Evolutionary conservation across 2,888 invertebrate genomes (phyloP).

Genomic region (Lottia scabra): DNA sequence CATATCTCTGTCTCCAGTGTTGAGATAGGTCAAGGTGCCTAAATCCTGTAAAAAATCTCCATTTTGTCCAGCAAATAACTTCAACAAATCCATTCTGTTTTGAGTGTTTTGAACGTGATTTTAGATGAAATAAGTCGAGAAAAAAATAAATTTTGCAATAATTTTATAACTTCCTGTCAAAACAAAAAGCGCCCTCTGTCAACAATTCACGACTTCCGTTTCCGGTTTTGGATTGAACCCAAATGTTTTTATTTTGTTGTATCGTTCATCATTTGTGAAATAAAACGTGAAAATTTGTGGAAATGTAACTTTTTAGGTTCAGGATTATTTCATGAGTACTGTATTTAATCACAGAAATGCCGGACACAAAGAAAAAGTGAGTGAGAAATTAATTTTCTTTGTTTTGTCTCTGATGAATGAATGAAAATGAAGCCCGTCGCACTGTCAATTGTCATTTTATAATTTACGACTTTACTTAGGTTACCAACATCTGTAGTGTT

Average conservation of each 20-base stretch:
- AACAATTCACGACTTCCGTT: neutral
- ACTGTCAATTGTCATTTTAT: too few relatives aligned
- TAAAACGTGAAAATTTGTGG: too few relatives aligned
- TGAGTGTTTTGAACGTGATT: neutral
- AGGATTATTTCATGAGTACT: too few relatives aligned
- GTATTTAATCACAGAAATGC: too few relatives aligned
- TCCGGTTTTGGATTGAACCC: conserved; percentile 2
- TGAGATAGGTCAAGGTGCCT: conserved; percentile 44
- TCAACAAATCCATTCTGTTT: conserved; percentile 7
- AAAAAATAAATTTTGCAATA: neutral
- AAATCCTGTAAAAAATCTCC: conserved; percentile 47
- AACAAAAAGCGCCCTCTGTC: conserved; percentile 4
- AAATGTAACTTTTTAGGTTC: too few relatives aligned
- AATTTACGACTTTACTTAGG: too few relatives aligned
- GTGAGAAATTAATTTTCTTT: too few relatives aligned
- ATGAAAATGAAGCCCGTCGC: too few relatives aligned
- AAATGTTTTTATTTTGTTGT: conserved; percentile 2
- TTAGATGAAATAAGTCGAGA: conserved; percentile 15
- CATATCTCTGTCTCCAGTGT: conserved; percentile 39
- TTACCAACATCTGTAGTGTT: too few relatives aligned
- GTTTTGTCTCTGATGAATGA: too few relatives aligned
- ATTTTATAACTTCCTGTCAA: neutral
- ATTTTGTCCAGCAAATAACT: conserved; percentile 21
- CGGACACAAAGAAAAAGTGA: too few relatives aligned
- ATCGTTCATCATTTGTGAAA: too few relatives aligned